Percentiles rank a stretch among this genome's conserved stretches.
These are phyloP conservation scores for Ceratitis capitata DNA, from an alignment of 1,140 invertebrate genomes.

Conservation along the genomic window DNA sequence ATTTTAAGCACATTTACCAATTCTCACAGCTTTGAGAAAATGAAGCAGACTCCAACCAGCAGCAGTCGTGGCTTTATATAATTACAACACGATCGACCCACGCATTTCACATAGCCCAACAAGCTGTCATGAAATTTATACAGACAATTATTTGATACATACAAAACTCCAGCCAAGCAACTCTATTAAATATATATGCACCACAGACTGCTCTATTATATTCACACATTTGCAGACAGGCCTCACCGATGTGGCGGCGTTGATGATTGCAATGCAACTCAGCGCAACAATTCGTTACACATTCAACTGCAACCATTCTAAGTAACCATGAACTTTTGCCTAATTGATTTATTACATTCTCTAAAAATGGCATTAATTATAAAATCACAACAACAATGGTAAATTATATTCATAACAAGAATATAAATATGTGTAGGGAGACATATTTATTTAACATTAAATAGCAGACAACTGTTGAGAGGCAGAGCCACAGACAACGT, in stretches of 20 bases:
- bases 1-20: too few relatives aligned
- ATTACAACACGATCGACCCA: not conserved
- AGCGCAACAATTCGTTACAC: conserved; percentile 15
- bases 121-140: conserved; percentile 24
- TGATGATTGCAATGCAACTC: not conserved
- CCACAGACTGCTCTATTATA: not conserved
- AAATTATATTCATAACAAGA: conserved; percentile 31
- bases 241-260: not conserved
- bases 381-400: conserved; percentile 34
- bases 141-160: not conserved
- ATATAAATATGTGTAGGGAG: not conserved
- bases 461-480: not conserved
- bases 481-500: not conserved
- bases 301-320: conserved; percentile 24
- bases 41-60: not conserved
- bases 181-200: not conserved
- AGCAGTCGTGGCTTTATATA: not conserved
- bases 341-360: conserved; percentile 37
- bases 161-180: not conserved
- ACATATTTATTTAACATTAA: conserved; percentile 19
- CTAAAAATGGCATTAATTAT: conserved; percentile 30
- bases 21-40: too few relatives aligned
- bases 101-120: not conserved
- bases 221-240: not conserved
- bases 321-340: conserved; percentile 34